Evolutionary conservation across 2,113 vertebrate species (phyloP).

Genomic region (Zootoca vivipara): DNA sequence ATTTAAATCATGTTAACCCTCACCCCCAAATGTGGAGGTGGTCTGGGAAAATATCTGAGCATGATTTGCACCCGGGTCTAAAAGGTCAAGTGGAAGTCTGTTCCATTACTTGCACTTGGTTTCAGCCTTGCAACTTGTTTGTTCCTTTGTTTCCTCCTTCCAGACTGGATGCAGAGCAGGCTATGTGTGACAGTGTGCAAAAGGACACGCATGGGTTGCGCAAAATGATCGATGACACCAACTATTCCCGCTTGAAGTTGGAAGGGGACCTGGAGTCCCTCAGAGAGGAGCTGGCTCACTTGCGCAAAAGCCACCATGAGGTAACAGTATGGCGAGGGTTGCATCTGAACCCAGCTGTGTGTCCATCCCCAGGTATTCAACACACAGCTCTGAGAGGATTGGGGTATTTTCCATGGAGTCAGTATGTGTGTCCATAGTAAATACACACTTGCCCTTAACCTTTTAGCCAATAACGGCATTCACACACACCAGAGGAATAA

Average conservation of each 20-base stretch:
- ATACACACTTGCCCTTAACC: too few species aligned
- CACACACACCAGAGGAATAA: too few species aligned
- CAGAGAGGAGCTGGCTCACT: conserved; percentile 69
- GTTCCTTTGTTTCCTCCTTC: not conserved
- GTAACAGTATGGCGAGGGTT: conserved; percentile 50
- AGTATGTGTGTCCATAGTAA: too few species aligned
- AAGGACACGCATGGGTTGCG: conserved; percentile 83
- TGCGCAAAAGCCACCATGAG: conserved; percentile 73
- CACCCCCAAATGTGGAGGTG: too few species aligned
- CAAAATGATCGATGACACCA: conserved; percentile 86
- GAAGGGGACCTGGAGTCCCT: conserved; percentile 69
- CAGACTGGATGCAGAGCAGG: conserved; percentile 81
- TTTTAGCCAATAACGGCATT: too few species aligned
- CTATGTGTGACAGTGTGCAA: conserved; percentile 82
- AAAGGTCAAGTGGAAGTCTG: not conserved
- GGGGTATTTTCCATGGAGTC: too few species aligned
- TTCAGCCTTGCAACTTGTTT: not conserved
- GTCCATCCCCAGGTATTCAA: not conserved
- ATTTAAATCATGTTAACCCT: too few species aligned
- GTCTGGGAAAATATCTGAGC: not conserved
- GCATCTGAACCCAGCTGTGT: not conserved
- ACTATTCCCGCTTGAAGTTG: conserved; percentile 82
- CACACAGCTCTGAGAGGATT: too few species aligned
- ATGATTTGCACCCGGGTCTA: not conserved
- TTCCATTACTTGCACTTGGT: not conserved